These are phyloP conservation scores for Saguinus midas DNA, from an alignment of 2,113 vertebrate genomes.

Conservation along the genomic window DNA sequence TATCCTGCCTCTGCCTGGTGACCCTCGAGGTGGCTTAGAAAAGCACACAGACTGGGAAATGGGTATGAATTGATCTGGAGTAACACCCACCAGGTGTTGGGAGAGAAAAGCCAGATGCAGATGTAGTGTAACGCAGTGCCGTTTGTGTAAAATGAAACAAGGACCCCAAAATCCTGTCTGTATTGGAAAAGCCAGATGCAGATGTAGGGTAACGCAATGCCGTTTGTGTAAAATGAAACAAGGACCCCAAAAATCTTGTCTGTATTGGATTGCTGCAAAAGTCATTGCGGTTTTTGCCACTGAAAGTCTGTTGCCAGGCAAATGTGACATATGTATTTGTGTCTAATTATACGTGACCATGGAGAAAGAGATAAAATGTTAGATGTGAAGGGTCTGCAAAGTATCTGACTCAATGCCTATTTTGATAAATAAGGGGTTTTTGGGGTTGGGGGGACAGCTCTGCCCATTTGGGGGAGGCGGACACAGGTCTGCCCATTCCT, in stretches of 20 bases:
- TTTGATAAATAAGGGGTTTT: neutral
- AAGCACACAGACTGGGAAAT: neutral
- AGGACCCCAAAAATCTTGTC: neutral
- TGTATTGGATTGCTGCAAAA: neutral
- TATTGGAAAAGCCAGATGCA: neutral
- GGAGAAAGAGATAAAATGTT: neutral
- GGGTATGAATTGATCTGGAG: neutral
- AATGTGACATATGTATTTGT: accelerated
- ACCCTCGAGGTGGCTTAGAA: neutral
- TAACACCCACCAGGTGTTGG: neutral
- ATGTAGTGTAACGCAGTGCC: accelerated
- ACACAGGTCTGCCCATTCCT: neutral
- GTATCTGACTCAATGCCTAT: neutral
- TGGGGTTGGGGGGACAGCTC: neutral
- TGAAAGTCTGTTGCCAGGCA: too few relatives aligned
- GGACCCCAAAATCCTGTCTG: neutral
- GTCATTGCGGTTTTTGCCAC: too few relatives aligned
- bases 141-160: neutral
- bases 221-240: neutral
- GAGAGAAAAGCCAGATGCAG: neutral
- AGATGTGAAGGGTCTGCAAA: accelerated
- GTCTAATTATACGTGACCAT: accelerated
- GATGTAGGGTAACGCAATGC: accelerated
- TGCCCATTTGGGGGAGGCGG: neutral
- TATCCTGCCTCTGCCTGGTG: accelerated